Base-by-base conservation (phyloP, 2,113 vertebrate genomes). In the Candoia aspera region DNA sequence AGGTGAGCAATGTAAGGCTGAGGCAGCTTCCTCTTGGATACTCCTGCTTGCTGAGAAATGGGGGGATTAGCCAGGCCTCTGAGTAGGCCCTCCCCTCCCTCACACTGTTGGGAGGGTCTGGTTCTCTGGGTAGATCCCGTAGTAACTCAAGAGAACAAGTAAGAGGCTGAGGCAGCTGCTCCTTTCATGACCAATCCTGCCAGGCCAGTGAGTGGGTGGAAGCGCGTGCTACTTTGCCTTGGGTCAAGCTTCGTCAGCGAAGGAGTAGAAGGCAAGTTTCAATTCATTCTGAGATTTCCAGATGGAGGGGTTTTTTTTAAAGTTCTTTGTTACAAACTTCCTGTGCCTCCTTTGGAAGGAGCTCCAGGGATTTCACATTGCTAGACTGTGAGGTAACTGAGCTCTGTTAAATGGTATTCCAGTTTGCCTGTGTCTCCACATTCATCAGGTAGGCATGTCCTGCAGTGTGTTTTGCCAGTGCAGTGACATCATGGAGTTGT, bases 361-460 rank as follows among this genome's bases (percentile, higher is more conserved):
- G 90, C 92, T 93, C 93, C 64, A 60, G 94, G 90, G 94, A 49
- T 83, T n/a, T 37, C 23, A 9, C 95, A 96, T 96, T 94, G 93
- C 96, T 93, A 96, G 96, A 96, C 96, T 94, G 95, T 96, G 96
- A 96, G 96, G 96, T 96, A 95, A 96, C 93, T 93, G 93, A 93
- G 95, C 91, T 10, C 13, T 64, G n/a, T 90, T 94, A 94, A 97
- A 91, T 94, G 94, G 85, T 95, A 95, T 95, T 95, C 95, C 96
- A 96, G 95, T 1, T 62, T 46, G 90, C 93, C 86, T 93, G 60
- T 92, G 92, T 95, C 94, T 96, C 93, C 93, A 92, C 95, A 91
- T 90, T 93, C 93, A 93, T 92, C 89, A 86, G 4, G 54, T 49
- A 37, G 3, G 84, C 91, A 54, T 49, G 17, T 90, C 90, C 88